Base-by-base conservation (phyloP, 2,888 invertebrate genomes). In the Lochmaea capreae region DNA sequence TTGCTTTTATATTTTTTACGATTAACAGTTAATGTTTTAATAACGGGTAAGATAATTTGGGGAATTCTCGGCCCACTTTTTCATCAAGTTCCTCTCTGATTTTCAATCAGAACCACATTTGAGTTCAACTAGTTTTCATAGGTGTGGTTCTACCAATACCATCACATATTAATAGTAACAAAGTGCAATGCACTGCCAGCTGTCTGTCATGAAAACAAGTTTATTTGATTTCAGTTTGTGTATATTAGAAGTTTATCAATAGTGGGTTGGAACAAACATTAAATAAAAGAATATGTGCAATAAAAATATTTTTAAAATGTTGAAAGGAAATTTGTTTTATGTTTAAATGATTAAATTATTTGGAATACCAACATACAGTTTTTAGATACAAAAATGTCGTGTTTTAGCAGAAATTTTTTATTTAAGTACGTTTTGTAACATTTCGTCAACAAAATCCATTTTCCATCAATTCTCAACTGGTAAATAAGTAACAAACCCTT, bases 131-230 rank as follows among this genome's bases (percentile, higher is more conserved):
- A 61, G 77, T 76, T 75, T 46, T 75, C 72, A 71, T 68, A 83
- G 83, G 83, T 81, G 82, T 78, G 83, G 80, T 82, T 74, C 77
- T 74, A 78, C 79, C 81, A 82, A 83, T 81, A 81, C 81, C 79
- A 83, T 82, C 80, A 83, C 81, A 81, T 83, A 83, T 83, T 83
- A 83, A 83, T 83, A 82, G 80, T 82, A 80, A 79, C 80, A 81
- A 81, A 83, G 83, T 82, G 81, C 84, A 82, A 79, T 81, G 83
- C 80, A 83, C 83, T 79, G 76, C 73, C 68, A 71, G 59, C 77
- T 74, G 78, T 74, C 76, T 77, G 75, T 74, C 77, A 74, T 62
- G 71, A 73, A 75, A 75, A 42, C 62, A 43, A 16, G 70, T 68
- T 33, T 71, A 65, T 71, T 46, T 71, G 65, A 65, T 71, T 63